Percentiles rank a stretch among this genome's conserved stretches.
Conservation (phyloP, 1,140 invertebrate species). For the Dolichoris vasculosae region DNA sequence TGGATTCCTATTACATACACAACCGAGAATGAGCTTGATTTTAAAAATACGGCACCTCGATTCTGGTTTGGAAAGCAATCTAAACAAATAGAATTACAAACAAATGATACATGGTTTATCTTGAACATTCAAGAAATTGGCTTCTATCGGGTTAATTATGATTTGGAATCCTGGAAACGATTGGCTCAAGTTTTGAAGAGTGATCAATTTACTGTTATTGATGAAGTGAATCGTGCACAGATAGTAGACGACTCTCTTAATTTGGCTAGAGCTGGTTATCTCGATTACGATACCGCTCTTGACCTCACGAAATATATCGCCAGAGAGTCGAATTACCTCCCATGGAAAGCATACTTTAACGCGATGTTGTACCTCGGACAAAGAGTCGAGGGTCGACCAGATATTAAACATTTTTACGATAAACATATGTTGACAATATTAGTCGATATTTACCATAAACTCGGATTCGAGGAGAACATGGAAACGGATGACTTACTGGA, state of each 20-base stretch:
- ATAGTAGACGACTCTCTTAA: slow-evolving; percentile 76
- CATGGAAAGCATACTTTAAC: slow-evolving; percentile 67
- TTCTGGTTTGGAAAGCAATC: slow-evolving; percentile 65
- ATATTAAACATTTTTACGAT: slow-evolving; percentile 35
- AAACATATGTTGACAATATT: slow-evolving; percentile 55
- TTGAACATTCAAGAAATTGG: slow-evolving; percentile 79
- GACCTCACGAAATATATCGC: slow-evolving; percentile 76
- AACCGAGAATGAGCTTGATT: slow-evolving; percentile 35
- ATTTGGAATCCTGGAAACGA: slow-evolving; percentile 72
- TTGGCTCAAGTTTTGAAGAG: slow-evolving; percentile 74
- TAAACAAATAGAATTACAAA: slow-evolving; percentile 55
- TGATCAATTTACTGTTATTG: slow-evolving; percentile 71
- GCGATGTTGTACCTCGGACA: slow-evolving; percentile 28
- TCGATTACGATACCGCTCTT: slow-evolving; percentile 64
- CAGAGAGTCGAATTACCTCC: slow-evolving; percentile 75
- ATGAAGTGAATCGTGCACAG: slow-evolving; percentile 78
- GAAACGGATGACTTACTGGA: slow-evolving; percentile 68
- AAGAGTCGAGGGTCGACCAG: background rate
- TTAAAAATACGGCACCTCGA: slow-evolving; percentile 47
- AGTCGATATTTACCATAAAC: slow-evolving; percentile 61
- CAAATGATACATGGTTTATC: slow-evolving; percentile 74
- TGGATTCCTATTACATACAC: slow-evolving; percentile 62
- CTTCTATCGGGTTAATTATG: slow-evolving; percentile 81
- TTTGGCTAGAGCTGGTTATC: slow-evolving; percentile 68
- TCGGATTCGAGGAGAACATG: slow-evolving; percentile 65